Evolutionary conservation across 2,888 invertebrate genomes (phyloP).

Genomic region (Dioctria rufipes): DNA sequence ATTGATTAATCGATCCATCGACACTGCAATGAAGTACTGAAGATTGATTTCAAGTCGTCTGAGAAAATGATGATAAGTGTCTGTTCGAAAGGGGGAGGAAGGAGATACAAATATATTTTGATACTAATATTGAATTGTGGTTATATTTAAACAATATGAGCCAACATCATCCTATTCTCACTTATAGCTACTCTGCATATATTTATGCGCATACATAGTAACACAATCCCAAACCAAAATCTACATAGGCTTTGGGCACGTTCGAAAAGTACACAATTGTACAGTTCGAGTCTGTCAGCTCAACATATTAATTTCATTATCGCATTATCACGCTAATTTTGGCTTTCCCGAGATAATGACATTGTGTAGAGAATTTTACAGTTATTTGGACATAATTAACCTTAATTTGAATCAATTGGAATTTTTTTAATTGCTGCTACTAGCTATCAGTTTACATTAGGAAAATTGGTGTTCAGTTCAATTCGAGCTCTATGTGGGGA

Average conservation of each 20-base stretch:
- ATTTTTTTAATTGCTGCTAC: neutral
- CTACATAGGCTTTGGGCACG: neutral
- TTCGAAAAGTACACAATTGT: neutral
- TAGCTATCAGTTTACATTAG: no score
- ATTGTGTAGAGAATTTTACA: conserved; percentile 14
- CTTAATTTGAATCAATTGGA: conserved; percentile 40
- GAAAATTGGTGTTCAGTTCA: no score
- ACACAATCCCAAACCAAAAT: no score
- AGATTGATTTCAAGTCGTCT: conserved; percentile 26
- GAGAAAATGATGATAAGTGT: conserved; percentile 32
- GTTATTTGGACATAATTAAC: conserved; percentile 20
- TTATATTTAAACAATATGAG: neutral
- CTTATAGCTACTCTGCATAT: neutral
- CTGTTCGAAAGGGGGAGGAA: neutral
- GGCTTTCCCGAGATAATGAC: conserved; percentile 8
- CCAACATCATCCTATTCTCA: neutral
- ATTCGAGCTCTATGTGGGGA: no score
- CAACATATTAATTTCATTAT: conserved; percentile 28
- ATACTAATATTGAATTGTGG: conserved; percentile 9
- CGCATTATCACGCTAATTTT: conserved; percentile 33
- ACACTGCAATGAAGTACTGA: conserved; percentile 8
- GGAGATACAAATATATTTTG: neutral
- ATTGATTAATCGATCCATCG: conserved; percentile 37
- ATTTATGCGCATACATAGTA: neutral
- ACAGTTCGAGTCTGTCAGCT: conserved; percentile 8